These are phyloP conservation scores for Caerostris extrusa DNA, from an alignment of 1,140 invertebrate genomes.

Conservation along the genomic window DNA sequence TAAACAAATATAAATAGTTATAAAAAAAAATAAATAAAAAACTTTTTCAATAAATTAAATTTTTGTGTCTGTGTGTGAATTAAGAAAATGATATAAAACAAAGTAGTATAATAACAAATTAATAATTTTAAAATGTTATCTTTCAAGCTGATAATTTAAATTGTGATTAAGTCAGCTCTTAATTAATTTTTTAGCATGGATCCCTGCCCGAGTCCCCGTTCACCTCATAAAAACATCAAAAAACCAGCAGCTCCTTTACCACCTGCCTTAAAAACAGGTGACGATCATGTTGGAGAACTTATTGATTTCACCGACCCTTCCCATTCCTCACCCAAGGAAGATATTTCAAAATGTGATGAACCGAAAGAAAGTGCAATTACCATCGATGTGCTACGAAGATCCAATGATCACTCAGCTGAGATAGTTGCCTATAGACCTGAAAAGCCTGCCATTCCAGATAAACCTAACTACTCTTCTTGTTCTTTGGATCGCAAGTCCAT, in stretches of 20 bases:
- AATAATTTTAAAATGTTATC: too few relatives aligned
- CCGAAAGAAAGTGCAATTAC: neutral
- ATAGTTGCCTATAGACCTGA: neutral
- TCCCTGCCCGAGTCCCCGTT: conserved; percentile 44
- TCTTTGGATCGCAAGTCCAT: conserved; percentile 49
- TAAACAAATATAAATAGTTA: too few relatives aligned
- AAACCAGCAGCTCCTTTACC: conserved; percentile 71
- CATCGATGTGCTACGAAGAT: neutral
- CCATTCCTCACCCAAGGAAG: neutral
- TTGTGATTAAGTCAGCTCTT: too few relatives aligned
- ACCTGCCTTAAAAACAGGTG: conserved; percentile 19
- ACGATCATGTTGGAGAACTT: neutral
- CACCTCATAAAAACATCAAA: conserved; percentile 25
- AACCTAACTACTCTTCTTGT: conserved; percentile 57
- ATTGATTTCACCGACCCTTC: neutral
- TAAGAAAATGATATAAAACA: too few relatives aligned
- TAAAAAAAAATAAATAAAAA: too few relatives aligned
- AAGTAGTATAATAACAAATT: too few relatives aligned
- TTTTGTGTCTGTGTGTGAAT: too few relatives aligned
- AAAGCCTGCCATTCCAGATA: conserved; percentile 52
- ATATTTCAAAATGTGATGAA: neutral
- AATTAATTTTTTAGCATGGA: neutral
- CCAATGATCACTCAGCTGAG: neutral
- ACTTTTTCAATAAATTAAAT: too few relatives aligned
- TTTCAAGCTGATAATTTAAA: too few relatives aligned